Conservation (phyloP, 2,797 vertebrate species). For the Cyprinodon diabolis region DNA sequence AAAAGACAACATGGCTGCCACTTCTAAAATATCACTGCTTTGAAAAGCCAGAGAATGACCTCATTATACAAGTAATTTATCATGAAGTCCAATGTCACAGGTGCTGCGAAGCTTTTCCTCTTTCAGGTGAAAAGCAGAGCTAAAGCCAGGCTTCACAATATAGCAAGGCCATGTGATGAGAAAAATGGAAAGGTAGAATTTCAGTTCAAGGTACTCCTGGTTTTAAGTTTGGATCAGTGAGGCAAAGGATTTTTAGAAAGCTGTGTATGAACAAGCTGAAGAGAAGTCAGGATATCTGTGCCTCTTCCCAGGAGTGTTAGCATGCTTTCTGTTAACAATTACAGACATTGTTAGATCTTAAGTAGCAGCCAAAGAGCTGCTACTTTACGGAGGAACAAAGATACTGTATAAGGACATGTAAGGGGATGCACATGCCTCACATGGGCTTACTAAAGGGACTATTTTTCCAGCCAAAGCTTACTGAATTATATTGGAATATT, state of each 20-base stretch:
- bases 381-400: neutral
- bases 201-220: neutral
- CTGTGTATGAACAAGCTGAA: neutral
- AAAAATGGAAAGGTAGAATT: neutral
- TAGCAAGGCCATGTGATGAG: neutral
- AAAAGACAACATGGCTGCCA: constrained; percentile 11
- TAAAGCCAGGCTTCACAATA: neutral
- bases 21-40: constrained; percentile 23
- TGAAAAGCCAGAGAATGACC: constrained; percentile 1
- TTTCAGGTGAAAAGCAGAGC: constrained; percentile 9
- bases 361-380: no score
- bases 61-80: neutral
- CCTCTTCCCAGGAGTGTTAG: neutral
- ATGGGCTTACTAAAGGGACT: neutral
- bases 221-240: neutral
- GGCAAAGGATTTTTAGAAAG: neutral
- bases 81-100: neutral
- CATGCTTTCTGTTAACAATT: neutral
- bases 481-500: neutral
- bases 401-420: neutral
- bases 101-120: neutral
- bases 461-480: neutral
- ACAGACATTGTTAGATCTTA: neutral
- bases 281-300: neutral
- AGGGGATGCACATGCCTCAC: neutral